Percentiles rank a stretch among this genome's conserved stretches.
Conservation (phyloP, 1,140 invertebrate species). For the Drosophila aff. region DNA sequence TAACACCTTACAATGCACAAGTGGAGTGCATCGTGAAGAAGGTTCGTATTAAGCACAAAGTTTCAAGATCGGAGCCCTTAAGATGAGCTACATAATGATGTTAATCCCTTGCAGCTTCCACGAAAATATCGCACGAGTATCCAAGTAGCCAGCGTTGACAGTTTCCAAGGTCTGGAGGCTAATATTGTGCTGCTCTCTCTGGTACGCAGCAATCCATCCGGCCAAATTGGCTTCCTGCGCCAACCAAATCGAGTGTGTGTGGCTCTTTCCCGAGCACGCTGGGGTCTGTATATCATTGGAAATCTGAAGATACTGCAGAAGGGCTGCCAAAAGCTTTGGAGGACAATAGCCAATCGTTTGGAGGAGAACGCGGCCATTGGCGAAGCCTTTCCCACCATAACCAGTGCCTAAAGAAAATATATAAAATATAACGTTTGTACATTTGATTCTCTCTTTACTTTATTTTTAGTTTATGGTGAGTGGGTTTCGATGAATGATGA, state of each 20-base stretch:
- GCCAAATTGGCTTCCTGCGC: slow-evolving; percentile 92
- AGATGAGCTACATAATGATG: neutral
- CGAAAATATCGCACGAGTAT: slow-evolving; percentile 85
- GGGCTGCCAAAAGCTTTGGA: slow-evolving; percentile 86
- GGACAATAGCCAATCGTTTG: slow-evolving; percentile 82
- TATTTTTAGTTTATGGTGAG: slow-evolving; percentile 41
- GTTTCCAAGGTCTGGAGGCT: slow-evolving; percentile 94
- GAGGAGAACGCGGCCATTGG: slow-evolving; percentile 47
- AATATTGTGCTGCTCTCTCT: slow-evolving; percentile 94
- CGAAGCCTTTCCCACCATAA: slow-evolving; percentile 42
- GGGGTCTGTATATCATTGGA: slow-evolving; percentile 88
- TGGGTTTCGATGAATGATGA: slow-evolving; percentile 44
- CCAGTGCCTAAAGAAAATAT: neutral
- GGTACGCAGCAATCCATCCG: slow-evolving; percentile 90
- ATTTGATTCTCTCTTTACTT: slow-evolving; percentile 49
- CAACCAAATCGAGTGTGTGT: slow-evolving; percentile 93
- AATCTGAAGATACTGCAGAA: slow-evolving; percentile 88
- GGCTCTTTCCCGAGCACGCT: slow-evolving; percentile 92
- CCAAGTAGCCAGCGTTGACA: slow-evolving; percentile 90
- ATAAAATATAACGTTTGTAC: neutral
- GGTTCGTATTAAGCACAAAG: too few relatives aligned
- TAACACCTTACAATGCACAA: slow-evolving; percentile 89
- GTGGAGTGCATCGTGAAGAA: slow-evolving; percentile 51
- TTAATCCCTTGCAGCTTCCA: slow-evolving; percentile 67
- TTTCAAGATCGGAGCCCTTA: too few relatives aligned